These are phyloP conservation scores for Chionoecetes opilio DNA, from an alignment of 1,140 invertebrate species.

Conservation along the genomic window DNA sequence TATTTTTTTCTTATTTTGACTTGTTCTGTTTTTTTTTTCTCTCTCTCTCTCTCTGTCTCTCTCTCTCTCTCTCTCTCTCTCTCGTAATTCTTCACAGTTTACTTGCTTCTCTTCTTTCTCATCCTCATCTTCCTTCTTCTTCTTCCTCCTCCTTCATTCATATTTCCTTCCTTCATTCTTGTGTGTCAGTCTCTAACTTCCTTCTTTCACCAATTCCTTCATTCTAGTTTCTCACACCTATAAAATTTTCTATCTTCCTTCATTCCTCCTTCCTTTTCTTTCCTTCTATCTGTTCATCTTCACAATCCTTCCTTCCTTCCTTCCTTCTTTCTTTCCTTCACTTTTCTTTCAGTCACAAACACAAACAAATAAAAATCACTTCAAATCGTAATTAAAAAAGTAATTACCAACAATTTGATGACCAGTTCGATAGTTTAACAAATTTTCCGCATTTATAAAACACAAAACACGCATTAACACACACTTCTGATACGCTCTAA, in stretches of 20 bases:
- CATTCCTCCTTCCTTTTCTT: not conserved
- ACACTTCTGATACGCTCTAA: too few species aligned
- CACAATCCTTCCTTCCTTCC: too few species aligned
- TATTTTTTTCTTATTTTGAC: not conserved
- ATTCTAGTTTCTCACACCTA: too few species aligned
- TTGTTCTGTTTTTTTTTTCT: not conserved
- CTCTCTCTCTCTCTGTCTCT: not conserved
- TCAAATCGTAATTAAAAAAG: too few species aligned
- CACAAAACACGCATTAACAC: too few species aligned
- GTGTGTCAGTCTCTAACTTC: not conserved
- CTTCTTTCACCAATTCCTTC: not conserved
- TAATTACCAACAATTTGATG: too few species aligned
- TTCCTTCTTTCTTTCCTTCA: too few species aligned
- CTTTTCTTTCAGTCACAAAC: not conserved
- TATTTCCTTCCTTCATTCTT: not conserved
- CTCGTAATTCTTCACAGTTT: not conserved
- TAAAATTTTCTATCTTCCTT: too few species aligned
- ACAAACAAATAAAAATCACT: too few species aligned
- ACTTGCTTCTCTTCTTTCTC: not conserved
- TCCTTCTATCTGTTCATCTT: too few species aligned
- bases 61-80: not conserved
- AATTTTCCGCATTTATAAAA: too few species aligned
- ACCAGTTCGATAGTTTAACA: too few species aligned
- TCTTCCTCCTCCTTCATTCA: not conserved
- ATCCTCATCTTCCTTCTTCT: not conserved